Evolutionary conservation across 1,140 invertebrate genomes (phyloP), one percentile per base, ranked within the genome.

Genomic region (Macrocentrus cingulum): DNA sequence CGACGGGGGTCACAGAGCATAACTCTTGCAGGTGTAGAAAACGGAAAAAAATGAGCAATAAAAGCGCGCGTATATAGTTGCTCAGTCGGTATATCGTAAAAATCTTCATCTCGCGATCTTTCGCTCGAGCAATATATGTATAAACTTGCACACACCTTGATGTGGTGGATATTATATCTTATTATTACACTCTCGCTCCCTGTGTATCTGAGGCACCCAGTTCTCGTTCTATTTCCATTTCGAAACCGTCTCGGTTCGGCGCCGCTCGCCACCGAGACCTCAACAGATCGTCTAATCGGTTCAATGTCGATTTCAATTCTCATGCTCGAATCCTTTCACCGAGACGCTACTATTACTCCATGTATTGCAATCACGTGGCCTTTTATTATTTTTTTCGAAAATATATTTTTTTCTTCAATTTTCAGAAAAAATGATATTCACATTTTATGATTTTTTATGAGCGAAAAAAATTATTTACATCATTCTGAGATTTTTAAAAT

Each of bases 221-320:
- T 44, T 32, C 18, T 55, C 39, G 42, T 34, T 32, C 42, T 34
- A 44, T 44, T 44, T 29, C 20, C 18, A 44, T 54, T 42, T 54
- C 52, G 41, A n/a, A 55, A 55, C 37, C 50, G 50, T n/a, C 19
- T 44, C 52, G 23, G 37, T 54, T 44, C 39, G 39, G 37, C 41
- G 52, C 37, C 52, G 52, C 3, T 46, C 19, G 13, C 36, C 36
- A 41, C 11, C 39, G 18, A 48, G 22, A 34, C 7, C 13, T 7
- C 15, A 44, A 55, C 20, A 23, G 57, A 56, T 50, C 51, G 36
- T 63, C 59, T 53, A 60, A 63, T 60, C 55, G 46, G 58, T 59
- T 63, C 55, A 63, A 65, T 59, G 51, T 56, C 55, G 41, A 41
- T 55, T 32, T 13, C 41, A 29, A 48, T 53, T 41, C 50, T 16